Percentiles rank a stretch among this genome's conserved stretches.
phyloP scores from a whole-genome alignment of 1,140 invertebrate genomes.

The Heliothis subflexa region DNA sequence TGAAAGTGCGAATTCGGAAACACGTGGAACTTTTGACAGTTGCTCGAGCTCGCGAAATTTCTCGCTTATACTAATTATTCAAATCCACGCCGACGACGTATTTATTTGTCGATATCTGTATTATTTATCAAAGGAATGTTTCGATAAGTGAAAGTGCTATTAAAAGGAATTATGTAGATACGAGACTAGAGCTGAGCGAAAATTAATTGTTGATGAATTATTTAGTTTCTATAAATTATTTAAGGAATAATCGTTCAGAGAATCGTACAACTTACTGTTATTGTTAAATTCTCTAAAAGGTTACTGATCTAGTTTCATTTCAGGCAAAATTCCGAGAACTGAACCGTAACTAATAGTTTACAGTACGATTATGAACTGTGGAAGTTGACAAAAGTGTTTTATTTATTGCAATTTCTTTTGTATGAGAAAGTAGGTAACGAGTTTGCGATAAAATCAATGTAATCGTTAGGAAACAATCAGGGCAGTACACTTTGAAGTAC shows the following conservation, averaged over 20 bases:
- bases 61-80: constrained; percentile 33
- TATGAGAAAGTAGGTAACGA: neutral
- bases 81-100: constrained; percentile 3
- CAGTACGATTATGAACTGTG: constrained; percentile 2
- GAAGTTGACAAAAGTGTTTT: constrained; percentile 9
- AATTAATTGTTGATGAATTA: constrained; percentile 12
- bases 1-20: constrained; percentile 20
- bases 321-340: neutral
- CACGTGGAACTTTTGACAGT: constrained; percentile 19
- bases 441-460: neutral
- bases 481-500: neutral
- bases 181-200: constrained; percentile 1
- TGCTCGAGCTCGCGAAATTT: constrained; percentile 23
- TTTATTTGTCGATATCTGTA: constrained; percentile 17
- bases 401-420: constrained; percentile 20
- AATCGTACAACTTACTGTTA: neutral
- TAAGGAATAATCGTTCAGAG: neutral
- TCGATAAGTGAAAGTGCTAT: constrained; percentile 29
- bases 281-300: neutral
- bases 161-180: constrained; percentile 26
- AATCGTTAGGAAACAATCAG: constrained; percentile 20
- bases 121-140: constrained; percentile 22
- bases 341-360: neutral
- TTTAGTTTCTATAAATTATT: neutral
- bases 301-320: neutral